These are phyloP conservation scores for Lagocephalus sceleratus DNA, from an alignment of 2,797 vertebrate genomes.

Conservation along the genomic window DNA sequence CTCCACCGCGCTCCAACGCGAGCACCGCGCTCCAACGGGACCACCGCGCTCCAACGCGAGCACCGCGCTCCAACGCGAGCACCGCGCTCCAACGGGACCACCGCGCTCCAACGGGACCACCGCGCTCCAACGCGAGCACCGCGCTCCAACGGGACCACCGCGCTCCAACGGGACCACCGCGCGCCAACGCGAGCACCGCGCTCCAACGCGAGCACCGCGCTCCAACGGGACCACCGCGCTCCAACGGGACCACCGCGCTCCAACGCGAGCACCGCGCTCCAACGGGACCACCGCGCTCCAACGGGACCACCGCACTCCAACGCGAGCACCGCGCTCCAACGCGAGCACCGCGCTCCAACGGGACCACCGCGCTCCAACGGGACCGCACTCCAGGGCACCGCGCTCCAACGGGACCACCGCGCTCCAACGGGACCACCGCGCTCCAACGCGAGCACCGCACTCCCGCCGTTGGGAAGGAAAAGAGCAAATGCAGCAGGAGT, in stretches of 20 bases:
- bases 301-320: constrained; percentile 37
- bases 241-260: constrained; percentile 35
- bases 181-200: constrained; percentile 30
- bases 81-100: constrained; percentile 32
- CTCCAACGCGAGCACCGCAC: constrained; percentile 32
- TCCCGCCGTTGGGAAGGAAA: too few relatives aligned
- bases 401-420: constrained; percentile 31
- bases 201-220: too few relatives aligned
- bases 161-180: constrained; percentile 44
- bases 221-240: too few relatives aligned
- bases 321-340: constrained; percentile 37
- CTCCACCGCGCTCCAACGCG: constrained; percentile 43
- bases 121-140: constrained; percentile 38
- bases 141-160: constrained; percentile 35
- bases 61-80: constrained; percentile 40
- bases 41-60: constrained; percentile 28
- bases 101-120: constrained; percentile 38
- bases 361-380: constrained; percentile 31
- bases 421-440: constrained; percentile 45
- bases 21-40: constrained; percentile 39
- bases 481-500: constrained; percentile 46
- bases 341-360: constrained; percentile 44
- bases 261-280: constrained; percentile 38
- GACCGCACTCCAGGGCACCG: too few relatives aligned
- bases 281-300: constrained; percentile 38